phyloP scores from a whole-genome alignment of 2,113 vertebrate species.

The Zosterops japonicus region DNA sequence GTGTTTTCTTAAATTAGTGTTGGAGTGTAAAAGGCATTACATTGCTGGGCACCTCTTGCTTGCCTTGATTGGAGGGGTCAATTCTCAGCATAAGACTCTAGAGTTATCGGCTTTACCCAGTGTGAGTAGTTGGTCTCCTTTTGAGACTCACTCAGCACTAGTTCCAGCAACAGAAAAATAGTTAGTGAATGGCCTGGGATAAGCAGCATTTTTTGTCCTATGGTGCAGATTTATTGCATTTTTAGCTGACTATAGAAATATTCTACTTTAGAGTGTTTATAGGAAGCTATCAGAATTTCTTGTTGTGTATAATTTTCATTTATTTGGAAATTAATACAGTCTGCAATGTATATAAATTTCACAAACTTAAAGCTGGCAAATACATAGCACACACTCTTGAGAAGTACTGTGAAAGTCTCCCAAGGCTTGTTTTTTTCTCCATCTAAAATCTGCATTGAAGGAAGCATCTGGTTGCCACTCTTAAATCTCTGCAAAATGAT shows the following conservation, averaged over 20 bases:
- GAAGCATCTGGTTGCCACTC: constrained; percentile 8
- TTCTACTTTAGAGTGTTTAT: background rate
- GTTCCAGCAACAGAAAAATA: background rate
- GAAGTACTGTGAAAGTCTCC: background rate
- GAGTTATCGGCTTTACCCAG: background rate
- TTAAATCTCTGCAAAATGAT: constrained; percentile 14
- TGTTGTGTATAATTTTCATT: constrained; percentile 7
- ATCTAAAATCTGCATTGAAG: background rate
- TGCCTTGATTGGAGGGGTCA: background rate
- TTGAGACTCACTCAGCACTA: background rate
- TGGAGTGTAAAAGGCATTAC: background rate
- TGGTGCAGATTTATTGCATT: background rate
- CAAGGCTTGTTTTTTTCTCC: background rate
- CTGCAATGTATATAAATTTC: constrained; percentile 1
- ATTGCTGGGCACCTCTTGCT: background rate
- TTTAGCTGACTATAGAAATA: background rate
- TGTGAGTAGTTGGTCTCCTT: background rate
- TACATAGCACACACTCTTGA: background rate
- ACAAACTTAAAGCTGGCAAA: background rate
- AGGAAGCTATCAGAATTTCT: constrained; percentile 13
- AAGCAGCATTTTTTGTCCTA: background rate
- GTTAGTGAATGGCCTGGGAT: background rate
- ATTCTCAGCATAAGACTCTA: background rate
- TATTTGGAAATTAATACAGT: constrained; percentile 32
- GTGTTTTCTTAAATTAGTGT: background rate